Conservation (phyloP, 2,113 vertebrate genomes). For the Orycteropus afer region DNA sequence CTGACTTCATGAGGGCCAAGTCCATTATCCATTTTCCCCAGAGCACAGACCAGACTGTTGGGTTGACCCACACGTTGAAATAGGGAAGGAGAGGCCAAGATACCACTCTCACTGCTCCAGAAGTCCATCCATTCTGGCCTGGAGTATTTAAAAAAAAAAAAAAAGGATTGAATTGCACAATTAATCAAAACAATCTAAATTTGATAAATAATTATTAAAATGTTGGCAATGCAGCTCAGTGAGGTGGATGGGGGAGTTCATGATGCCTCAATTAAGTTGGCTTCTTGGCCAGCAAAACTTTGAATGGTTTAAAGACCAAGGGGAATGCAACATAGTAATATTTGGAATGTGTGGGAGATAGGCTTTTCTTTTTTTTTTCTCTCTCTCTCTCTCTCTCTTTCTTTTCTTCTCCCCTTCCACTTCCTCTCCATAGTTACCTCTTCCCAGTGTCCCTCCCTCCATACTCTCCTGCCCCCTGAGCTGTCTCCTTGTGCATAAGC, state of each 20-base stretch:
- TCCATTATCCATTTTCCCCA: neutral
- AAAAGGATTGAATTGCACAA: neutral
- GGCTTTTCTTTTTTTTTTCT: no score
- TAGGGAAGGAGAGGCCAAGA: neutral
- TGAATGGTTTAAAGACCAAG: neutral
- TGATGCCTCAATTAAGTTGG: neutral
- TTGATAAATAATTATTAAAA: neutral
- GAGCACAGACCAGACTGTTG: neutral
- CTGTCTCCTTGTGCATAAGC: no score
- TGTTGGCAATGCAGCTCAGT: neutral
- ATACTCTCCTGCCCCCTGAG: no score
- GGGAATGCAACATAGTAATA: neutral
- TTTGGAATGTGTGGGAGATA: no score
- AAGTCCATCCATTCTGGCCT: neutral
- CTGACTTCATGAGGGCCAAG: neutral
- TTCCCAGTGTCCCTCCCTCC: no score
- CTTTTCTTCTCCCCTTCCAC: no score
- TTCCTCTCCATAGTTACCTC: no score
- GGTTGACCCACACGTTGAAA: neutral
- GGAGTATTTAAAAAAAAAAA: neutral
- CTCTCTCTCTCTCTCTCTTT: no score
- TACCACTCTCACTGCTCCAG: neutral
- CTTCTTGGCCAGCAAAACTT: neutral
- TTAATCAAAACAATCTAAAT: neutral
- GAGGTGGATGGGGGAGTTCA: neutral